Conservation (phyloP, 1,140 invertebrate species). For the Zophobas atratus region DNA sequence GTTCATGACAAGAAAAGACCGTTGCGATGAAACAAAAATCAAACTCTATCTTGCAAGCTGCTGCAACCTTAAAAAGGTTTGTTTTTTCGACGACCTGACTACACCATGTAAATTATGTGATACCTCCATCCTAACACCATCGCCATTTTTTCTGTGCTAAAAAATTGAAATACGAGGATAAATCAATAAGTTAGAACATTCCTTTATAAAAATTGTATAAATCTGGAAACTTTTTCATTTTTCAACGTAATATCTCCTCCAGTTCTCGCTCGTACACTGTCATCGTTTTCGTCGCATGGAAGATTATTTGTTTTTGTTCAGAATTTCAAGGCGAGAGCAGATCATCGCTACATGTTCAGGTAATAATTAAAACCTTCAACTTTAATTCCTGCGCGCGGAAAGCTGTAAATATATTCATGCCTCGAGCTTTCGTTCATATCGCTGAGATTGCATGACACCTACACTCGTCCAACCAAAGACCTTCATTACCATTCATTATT, state of each 20-base stretch:
- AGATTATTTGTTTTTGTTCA: constrained; percentile 5
- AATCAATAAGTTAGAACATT: constrained; percentile 30
- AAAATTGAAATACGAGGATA: constrained; percentile 28
- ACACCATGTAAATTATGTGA: constrained; percentile 8
- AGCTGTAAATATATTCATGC: constrained; percentile 11
- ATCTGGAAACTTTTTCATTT: constrained; percentile 29
- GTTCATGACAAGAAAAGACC: too few relatives aligned
- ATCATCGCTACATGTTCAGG: constrained; percentile 2
- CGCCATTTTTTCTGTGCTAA: constrained; percentile 11
- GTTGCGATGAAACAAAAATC: not conserved
- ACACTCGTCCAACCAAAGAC: not conserved
- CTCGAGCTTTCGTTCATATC: constrained; percentile 2
- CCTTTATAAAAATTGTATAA: constrained; percentile 37
- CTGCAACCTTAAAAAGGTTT: not conserved
- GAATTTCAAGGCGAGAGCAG: not conserved
- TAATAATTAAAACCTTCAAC: constrained; percentile 29
- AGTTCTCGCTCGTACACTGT: not conserved
- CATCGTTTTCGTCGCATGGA: not conserved
- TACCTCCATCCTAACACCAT: constrained; percentile 12
- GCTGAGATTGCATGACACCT: not conserved
- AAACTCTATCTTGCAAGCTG: not conserved
- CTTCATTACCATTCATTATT: not conserved
- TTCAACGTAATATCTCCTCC: constrained; percentile 11
- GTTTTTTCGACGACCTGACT: not conserved
- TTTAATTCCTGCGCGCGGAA: not conserved